Conservation (phyloP, 2,888 invertebrate species). For the Dorcus parallelipipedus region DNA sequence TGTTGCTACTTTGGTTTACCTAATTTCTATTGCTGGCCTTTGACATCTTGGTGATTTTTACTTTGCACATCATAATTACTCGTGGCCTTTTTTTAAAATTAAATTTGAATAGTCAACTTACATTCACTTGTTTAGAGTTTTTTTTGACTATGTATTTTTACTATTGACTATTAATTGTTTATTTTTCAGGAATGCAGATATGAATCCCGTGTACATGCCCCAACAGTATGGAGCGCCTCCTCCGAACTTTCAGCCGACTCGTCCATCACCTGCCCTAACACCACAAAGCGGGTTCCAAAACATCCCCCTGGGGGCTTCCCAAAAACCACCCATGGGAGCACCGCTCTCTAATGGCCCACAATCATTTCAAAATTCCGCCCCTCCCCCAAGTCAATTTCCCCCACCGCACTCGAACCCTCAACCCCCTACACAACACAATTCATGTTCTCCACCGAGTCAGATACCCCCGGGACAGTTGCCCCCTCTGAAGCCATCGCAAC, state of each 20-base stretch:
- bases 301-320: constrained; percentile 34
- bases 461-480: constrained; percentile 32
- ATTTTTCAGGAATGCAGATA: constrained; percentile 35
- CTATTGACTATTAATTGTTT: too few relatives aligned
- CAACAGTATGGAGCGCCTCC: constrained; percentile 36
- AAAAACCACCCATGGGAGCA: constrained; percentile 20
- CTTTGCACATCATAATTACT: too few relatives aligned
- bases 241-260: constrained; percentile 35
- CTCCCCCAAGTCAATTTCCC: constrained; percentile 10
- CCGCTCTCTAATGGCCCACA: constrained; percentile 41
- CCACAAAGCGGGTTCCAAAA: constrained; percentile 45
- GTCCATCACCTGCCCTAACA: constrained; percentile 53
- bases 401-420: constrained; percentile 16
- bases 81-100: too few relatives aligned
- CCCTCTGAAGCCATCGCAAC: constrained; percentile 22
- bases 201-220: constrained; percentile 55
- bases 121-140: too few relatives aligned
- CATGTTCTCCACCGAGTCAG: constrained; percentile 28
- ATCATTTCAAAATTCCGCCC: constrained; percentile 40
- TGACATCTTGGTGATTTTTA: too few relatives aligned
- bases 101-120: too few relatives aligned
- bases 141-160: too few relatives aligned
- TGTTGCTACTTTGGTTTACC: too few relatives aligned
- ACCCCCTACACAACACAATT: constrained; percentile 16
- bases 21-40: too few relatives aligned